Percentiles rank a stretch among this genome's conserved stretches.
Evolutionary conservation across 2,888 invertebrate genomes (phyloP).

Genomic region (Xestia ashworthii): DNA sequence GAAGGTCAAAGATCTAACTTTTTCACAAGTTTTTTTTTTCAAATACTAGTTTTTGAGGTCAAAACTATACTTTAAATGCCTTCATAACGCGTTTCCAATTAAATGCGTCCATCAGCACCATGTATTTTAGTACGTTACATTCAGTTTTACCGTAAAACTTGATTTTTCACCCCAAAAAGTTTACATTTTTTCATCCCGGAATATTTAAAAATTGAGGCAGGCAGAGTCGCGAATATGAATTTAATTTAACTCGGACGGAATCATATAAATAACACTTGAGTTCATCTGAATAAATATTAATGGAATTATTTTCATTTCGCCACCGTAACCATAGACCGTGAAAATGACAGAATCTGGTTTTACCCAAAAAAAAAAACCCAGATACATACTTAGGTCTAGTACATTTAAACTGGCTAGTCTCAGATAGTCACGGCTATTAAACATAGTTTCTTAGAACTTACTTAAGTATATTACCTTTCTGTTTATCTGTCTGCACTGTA

Average conservation of each 20-base stretch:
- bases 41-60: too few species aligned
- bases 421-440: background rate
- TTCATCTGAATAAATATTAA: conserved; percentile 50
- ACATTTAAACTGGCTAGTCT: background rate
- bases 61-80: too few species aligned
- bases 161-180: too few species aligned
- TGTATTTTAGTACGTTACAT: too few species aligned
- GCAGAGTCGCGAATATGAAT: conserved; percentile 21
- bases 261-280: conserved; percentile 53
- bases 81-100: too few species aligned
- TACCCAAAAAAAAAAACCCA: background rate
- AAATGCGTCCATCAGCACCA: too few species aligned
- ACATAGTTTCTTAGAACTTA: too few species aligned
- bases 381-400: background rate
- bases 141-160: too few species aligned
- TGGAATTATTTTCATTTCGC: conserved; percentile 42
- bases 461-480: too few species aligned
- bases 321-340: conserved; percentile 14
- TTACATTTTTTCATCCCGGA: background rate
- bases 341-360: background rate
- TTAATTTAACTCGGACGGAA: conserved; percentile 42
- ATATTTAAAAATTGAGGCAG: conserved; percentile 27
- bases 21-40: too few species aligned
- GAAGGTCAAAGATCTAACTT: too few species aligned
- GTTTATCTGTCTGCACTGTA: too few species aligned